Conservation (phyloP, 2,113 vertebrate species). For the Gasterosteus aculeatus region DNA sequence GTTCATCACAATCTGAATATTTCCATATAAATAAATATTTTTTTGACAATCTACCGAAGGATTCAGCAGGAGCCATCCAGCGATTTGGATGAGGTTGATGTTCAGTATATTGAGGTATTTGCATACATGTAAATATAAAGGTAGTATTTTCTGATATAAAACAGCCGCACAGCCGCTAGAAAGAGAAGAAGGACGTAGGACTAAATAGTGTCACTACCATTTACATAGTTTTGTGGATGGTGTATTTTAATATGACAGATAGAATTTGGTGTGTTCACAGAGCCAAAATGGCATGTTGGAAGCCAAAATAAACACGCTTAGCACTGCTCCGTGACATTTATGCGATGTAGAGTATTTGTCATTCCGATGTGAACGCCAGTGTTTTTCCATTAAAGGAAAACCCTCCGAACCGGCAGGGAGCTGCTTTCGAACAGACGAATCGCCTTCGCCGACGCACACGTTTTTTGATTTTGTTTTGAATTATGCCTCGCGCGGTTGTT, state of each 20-base stretch:
- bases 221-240: background rate
- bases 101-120: background rate
- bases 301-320: background rate
- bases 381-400: slow-evolving; percentile 9
- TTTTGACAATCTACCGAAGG: background rate
- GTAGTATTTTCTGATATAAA: background rate
- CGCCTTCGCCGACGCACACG: background rate
- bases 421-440: slow-evolving; percentile 9
- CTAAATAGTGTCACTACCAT: background rate
- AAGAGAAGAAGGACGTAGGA: background rate
- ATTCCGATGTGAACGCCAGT: background rate
- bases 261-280: background rate
- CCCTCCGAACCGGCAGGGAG: background rate
- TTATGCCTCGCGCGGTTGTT: background rate
- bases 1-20: background rate
- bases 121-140: background rate
- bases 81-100: background rate
- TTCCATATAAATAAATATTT: background rate
- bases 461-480: slow-evolving; percentile 7
- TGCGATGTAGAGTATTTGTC: background rate
- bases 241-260: background rate
- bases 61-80: background rate
- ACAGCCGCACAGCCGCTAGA: background rate
- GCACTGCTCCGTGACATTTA: slow-evolving; percentile 1
- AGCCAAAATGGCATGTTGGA: background rate